Evolutionary conservation across 2,888 invertebrate genomes (phyloP).

Genomic region (Himalopsyche japonica): DNA sequence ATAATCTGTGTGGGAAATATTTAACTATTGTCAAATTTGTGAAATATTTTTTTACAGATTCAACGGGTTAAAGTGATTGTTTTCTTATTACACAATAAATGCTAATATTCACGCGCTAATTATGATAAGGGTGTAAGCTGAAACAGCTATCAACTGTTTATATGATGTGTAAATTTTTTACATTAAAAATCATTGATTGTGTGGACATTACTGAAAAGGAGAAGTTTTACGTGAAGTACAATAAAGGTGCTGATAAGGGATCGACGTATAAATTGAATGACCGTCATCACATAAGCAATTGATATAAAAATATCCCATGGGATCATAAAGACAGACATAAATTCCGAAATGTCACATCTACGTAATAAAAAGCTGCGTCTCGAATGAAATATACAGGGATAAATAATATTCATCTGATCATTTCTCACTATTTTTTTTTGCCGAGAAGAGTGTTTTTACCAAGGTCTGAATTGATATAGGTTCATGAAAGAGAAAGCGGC

Average conservation of each 20-base stretch:
- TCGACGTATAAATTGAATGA: not conserved
- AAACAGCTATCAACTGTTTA: too few relatives aligned
- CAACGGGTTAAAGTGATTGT: too few relatives aligned
- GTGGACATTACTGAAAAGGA: not conserved
- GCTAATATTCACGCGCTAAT: too few relatives aligned
- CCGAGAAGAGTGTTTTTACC: not conserved
- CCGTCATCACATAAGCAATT: slow-evolving; percentile 1
- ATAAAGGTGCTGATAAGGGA: not conserved
- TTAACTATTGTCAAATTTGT: too few relatives aligned
- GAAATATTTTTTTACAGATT: too few relatives aligned
- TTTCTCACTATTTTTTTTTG: not conserved
- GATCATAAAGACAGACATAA: not conserved
- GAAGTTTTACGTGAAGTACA: not conserved
- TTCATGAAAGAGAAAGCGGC: not conserved
- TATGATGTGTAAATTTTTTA: too few relatives aligned
- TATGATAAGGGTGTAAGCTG: too few relatives aligned
- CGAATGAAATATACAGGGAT: not conserved
- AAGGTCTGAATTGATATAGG: not conserved
- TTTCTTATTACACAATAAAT: too few relatives aligned
- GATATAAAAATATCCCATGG: slow-evolving; percentile 3
- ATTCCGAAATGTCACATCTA: not conserved
- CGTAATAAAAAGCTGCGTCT: not conserved
- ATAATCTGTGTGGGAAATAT: too few relatives aligned
- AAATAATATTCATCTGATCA: not conserved
- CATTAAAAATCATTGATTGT: too few relatives aligned